A percentile compares a stretch with the other conserved stretches of the same genome.
Conservation (phyloP, 23 tunicate genomes). For the Trididemnum clinides region DNA sequence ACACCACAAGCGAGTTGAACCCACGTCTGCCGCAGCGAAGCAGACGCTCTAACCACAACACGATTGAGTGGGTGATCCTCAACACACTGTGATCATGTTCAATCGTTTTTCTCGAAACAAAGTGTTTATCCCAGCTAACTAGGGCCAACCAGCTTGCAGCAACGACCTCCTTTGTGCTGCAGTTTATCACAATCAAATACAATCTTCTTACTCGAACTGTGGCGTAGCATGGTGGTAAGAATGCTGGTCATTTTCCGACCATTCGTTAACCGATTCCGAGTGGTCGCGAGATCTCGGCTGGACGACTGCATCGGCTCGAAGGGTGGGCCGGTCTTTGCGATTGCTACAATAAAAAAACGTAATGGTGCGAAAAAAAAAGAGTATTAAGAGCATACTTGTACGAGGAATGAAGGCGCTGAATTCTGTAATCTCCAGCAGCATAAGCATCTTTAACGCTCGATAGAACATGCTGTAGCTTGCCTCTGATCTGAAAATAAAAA, state of each 20-base stretch:
- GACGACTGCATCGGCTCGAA: conserved; percentile 39
- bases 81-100: too few species aligned
- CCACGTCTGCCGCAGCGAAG: too few species aligned
- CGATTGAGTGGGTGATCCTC: too few species aligned
- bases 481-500: conserved; percentile 40
- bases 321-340: conserved; percentile 21
- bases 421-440: conserved; percentile 66
- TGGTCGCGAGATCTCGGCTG: conserved; percentile 3
- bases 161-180: too few species aligned
- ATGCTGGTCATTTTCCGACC: neutral
- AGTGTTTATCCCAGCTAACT: too few species aligned
- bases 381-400: neutral
- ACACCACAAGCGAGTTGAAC: too few species aligned
- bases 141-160: too few species aligned
- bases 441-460: conserved; percentile 51
- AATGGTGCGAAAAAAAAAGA: neutral
- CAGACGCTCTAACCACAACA: too few species aligned
- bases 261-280: neutral
- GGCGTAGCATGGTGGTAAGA: too few species aligned
- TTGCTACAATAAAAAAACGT: neutral
- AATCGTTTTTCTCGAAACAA: too few species aligned
- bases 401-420: conserved; percentile 69
- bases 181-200: too few species aligned
- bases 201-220: too few species aligned
- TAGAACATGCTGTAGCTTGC: conserved; percentile 47